Evolutionary conservation across 2,888 invertebrate species (phyloP), one percentile per base, ranked within the genome.

Genomic region (Phaonia tiefii): DNA sequence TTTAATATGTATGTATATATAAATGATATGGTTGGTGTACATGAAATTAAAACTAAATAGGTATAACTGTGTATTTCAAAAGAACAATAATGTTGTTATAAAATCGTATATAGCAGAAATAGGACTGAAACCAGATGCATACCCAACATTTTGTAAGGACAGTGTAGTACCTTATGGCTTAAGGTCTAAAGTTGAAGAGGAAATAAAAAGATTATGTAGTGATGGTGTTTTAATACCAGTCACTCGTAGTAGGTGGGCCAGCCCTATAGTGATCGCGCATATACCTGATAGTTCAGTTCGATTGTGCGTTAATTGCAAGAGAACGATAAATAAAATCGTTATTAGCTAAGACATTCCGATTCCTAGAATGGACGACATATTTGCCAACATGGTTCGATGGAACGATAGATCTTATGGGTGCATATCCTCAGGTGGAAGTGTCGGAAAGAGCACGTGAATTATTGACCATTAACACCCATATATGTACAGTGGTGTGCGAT

Each of bases 381-480:
- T 76, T 49, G 74, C 71, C 4, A 63, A 42, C 37, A 46, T 74
- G 66, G 13, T 60, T 11, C 71, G 56, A 0, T 79, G 82, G 74
- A 79, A 74, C 7, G 22, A 5, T 79, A 7, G 63, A 81, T 46
- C 13, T 81, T 10, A 77, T 51, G 46, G 76, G 80, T 10, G 77
- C 77, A 0, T 71, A 74, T 58, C 46, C 67, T 1, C 71, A 80
- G 15, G 79, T 75, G n/a, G 49, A 60, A 60, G 63, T 74, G 1
- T 46, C 58, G 1, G 75, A 74, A 13, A 51, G 69, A 42, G 69
- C 69, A 0, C 11, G 31, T 3, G 79, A 79, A 63, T 37, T 71
- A 10, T 51, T 82, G 17, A 82, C 75, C 1, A 42, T 82, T 5
- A 81, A 81, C 26, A 78, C 78, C 1, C 72, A 81, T 63, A 75